Conservation (phyloP, 2,888 invertebrate species). For the Phengaris alcon region DNA sequence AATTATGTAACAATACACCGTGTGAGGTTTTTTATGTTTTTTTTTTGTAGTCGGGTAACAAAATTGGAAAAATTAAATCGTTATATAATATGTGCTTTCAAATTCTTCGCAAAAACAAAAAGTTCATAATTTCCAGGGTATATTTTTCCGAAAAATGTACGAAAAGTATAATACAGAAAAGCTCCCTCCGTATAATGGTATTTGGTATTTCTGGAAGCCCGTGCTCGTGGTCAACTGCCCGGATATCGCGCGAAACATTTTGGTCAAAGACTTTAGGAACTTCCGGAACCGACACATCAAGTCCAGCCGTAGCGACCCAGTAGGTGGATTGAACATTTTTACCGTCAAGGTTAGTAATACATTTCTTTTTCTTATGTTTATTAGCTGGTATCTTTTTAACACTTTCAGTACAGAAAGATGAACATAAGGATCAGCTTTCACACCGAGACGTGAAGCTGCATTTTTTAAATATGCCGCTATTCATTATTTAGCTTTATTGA, state of each 20-base stretch:
- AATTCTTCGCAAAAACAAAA: background rate
- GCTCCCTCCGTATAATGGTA: conserved; percentile 51
- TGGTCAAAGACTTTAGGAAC: conserved; percentile 53
- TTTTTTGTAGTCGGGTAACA: no score
- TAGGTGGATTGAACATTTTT: conserved; percentile 53
- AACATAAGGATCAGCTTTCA: no score
- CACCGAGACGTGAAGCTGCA: no score
- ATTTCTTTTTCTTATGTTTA: no score
- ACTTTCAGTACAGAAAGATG: no score
- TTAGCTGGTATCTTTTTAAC: no score
- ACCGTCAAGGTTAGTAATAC: conserved; percentile 51
- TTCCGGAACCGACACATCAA: conserved; percentile 52
- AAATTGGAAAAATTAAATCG: no score
- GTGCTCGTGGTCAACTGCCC: conserved; percentile 55
- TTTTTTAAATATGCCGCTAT: no score
- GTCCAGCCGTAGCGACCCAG: conserved; percentile 52
- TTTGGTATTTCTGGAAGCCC: conserved; percentile 61
- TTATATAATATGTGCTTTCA: no score
- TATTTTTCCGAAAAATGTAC: conserved; percentile 53
- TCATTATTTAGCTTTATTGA: no score
- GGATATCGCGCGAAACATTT: conserved; percentile 50
- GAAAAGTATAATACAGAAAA: conserved; percentile 38
- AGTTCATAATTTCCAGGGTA: conserved; percentile 42
- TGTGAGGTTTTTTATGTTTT: no score
- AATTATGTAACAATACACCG: no score